Conservation (phyloP, 2,888 invertebrate genomes). For the Tiliacea aurago region DNA sequence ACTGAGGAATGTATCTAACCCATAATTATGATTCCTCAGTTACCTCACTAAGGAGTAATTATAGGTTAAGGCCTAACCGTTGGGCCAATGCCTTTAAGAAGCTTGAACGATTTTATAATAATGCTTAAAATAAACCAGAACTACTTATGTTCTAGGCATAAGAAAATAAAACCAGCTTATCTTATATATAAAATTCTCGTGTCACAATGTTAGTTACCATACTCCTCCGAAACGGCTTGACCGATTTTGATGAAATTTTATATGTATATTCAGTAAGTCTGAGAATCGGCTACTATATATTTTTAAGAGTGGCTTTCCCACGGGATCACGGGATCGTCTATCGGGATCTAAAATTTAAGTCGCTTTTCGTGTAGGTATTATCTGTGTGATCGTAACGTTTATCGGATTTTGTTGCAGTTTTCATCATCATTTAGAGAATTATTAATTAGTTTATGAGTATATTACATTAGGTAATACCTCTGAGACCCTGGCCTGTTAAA, state of each 20-base stretch:
- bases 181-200: too few relatives aligned
- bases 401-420: background rate
- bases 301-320: too few relatives aligned
- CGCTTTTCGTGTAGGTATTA: background rate
- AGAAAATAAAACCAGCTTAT: background rate
- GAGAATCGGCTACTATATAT: too few relatives aligned
- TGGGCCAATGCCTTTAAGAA: background rate
- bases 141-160: too few relatives aligned
- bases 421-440: background rate
- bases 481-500: too few relatives aligned
- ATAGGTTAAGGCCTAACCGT: background rate
- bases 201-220: too few relatives aligned
- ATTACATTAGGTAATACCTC: too few relatives aligned
- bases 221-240: too few relatives aligned
- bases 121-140: background rate
- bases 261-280: too few relatives aligned
- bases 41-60: conserved; percentile 24
- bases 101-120: background rate
- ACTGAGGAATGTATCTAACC: conserved; percentile 18
- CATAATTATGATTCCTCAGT: conserved; percentile 24
- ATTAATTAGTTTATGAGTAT: background rate
- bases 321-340: too few relatives aligned
- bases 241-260: too few relatives aligned
- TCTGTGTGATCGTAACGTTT: background rate
- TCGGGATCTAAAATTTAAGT: background rate